Evolutionary conservation across 1,140 invertebrate genomes (phyloP), one percentile per base, ranked within the genome.

Genomic region (Drosophila paulistorum): DNA sequence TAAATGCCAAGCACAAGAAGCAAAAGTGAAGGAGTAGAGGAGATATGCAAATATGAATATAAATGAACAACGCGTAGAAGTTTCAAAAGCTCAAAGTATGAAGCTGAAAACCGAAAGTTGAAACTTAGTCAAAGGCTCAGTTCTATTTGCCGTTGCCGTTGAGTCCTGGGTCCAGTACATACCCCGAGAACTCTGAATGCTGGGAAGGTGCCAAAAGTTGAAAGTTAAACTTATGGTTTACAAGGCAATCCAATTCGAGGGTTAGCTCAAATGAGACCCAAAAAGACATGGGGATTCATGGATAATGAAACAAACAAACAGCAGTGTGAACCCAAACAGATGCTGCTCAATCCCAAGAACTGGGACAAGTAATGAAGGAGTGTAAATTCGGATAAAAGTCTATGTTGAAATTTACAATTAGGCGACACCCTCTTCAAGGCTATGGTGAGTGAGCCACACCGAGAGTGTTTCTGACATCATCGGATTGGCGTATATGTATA

Each of bases 11-110:
- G 41, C 70, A 69, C 45, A 51, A 20, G 17, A 61, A 74, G 77
- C 71, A 39, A 39, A 39, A 39, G 37, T 5, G 37, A 39, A 5
- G 3, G 37, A 13, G 11, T 0, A 11, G 5, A 39, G 37, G 11
- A 4, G 11, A 82, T 77, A 89, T 87, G 80, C 76, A 89, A 77
- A 89, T 87, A 89, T 89, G 84, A 89, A 87, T 87, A 84, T 87
- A 87, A 89, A 87, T 87, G 84, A 89, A 89, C 84, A 89, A 13
- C 76, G 84, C 84, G 71, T 65, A 65, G 75, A 75, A 84, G 76
- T 71, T 37, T 23, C 13, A n/a, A 10, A 30, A 20, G 45, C 42
- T 23, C 23, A 51, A 45, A 65, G 48, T 9, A 37, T 39, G 37
- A 39, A 39, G 37, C 10, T 39, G 37, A 39, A 39, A 39, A 39